phyloP scores from a whole-genome alignment of 2,888 invertebrate species.

The Clusia tigrina region DNA sequence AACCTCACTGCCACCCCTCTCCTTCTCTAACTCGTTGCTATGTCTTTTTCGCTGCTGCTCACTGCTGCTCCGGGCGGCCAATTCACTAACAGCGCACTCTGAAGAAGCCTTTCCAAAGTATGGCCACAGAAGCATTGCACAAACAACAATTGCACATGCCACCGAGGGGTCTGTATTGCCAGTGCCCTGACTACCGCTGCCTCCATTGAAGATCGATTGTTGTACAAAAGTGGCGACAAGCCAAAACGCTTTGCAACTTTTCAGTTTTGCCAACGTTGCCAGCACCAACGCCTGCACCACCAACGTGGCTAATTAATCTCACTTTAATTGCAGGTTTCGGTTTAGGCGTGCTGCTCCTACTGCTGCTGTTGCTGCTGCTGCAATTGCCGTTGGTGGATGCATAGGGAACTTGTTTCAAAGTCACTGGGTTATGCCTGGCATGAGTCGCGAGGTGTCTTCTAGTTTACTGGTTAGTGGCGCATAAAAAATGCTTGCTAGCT shows the following conservation, averaged over 20 bases:
- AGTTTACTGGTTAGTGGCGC: conserved; percentile 43
- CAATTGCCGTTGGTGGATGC: not conserved
- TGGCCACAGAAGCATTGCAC: not conserved
- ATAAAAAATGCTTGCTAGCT: conserved; percentile 52
- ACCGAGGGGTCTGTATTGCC: not conserved
- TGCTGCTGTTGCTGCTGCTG: not conserved
- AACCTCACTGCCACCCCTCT: not conserved
- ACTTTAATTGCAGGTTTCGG: conserved; percentile 56
- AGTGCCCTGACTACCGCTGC: conserved; percentile 16
- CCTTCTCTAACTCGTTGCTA: conserved; percentile 9
- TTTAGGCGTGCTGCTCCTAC: conserved; percentile 15
- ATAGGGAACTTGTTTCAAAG: conserved; percentile 33
- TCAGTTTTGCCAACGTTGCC: not conserved
- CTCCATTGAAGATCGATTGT: conserved; percentile 42
- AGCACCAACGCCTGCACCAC: conserved; percentile 26
- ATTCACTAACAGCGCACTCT: too few relatives aligned
- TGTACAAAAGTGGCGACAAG: conserved; percentile 46
- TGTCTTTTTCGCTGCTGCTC: too few relatives aligned
- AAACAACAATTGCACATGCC: not conserved
- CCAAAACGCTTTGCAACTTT: conserved; percentile 17
- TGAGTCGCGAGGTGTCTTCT: conserved; percentile 18
- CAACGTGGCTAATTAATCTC: conserved; percentile 57
- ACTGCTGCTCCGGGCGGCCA: too few relatives aligned
- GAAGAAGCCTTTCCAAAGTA: not conserved
- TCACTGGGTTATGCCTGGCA: conserved; percentile 35